Evolutionary conservation across 2,797 vertebrate genomes (phyloP), one percentile per base, ranked within the genome.

Genomic region (Falco columbarius): DNA sequence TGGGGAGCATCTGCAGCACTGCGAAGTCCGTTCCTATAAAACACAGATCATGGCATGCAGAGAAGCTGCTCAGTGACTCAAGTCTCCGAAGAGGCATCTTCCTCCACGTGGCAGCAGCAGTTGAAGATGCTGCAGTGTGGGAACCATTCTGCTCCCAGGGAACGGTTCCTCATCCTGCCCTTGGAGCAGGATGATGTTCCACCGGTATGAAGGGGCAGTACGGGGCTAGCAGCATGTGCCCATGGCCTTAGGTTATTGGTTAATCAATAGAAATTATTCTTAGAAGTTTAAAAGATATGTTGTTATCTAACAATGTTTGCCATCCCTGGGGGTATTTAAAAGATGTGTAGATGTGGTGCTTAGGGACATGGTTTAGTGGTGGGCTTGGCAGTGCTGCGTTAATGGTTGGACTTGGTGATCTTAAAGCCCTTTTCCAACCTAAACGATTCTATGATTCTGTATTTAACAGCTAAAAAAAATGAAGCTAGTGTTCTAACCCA

Each of bases 391-490:
- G 17, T 17, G 42, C 42, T 44, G 42, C 7, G 42, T 44, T 44
- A 44, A 44, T 17, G 16, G 42, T 44, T 44, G 42, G 42, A 18
- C 42, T 44, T 17, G 7, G 42, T 44, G 42, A 44, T 44, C 42
- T 44, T 44, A 44, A 44, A 44, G 16, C 16, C 17, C 42, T 44
- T 44, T 44, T 44, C 42, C 42, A 44, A 44, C 42, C 42, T 44
- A 44, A 44, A 44, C 16, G 42, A 44, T 44, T 44, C 42, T 44
- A 44, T 44, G 42, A 44, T 44, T 44, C 42, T 44, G 4, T 27
- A 63, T 95, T 79, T 95, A 96, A 56, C 4, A 46, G 74, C 54
- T 92, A 38, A 83, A 87, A 87, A 65, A 79, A 81, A 81, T 54
- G 34, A 95, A 83, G 67, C 52, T 89, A 63, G 74, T 16, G 49